A percentile compares a stretch with the other conserved stretches of the same genome.
Conservation (phyloP, 2,113 vertebrate species). For the Sceloporus undulatus region DNA sequence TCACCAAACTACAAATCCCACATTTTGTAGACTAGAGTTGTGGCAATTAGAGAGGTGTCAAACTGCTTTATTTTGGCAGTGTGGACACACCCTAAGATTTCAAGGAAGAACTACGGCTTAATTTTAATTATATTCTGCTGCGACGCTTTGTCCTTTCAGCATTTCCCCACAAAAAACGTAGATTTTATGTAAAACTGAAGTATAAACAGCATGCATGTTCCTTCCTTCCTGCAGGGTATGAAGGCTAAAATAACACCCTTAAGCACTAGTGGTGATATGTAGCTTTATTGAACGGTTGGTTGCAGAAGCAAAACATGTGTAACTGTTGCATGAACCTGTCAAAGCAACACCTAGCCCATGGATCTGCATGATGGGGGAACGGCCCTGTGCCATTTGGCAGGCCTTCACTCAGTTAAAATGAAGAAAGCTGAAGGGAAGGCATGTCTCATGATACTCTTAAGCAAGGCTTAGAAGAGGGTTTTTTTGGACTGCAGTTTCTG, state of each 20-base stretch:
- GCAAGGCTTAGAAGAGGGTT: too few relatives aligned
- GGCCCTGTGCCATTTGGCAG: background rate
- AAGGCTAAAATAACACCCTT: background rate
- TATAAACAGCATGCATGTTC: background rate
- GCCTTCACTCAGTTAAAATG: background rate
- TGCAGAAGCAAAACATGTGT: background rate
- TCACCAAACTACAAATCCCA: too few relatives aligned
- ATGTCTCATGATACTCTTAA: background rate
- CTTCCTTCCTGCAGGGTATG: background rate
- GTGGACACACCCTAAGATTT: too few relatives aligned
- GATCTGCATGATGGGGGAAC: background rate
- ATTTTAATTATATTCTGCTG: background rate
- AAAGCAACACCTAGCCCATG: conserved; percentile 18
- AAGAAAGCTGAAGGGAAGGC: background rate
- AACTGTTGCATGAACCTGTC: background rate
- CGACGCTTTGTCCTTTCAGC: background rate
- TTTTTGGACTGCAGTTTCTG: too few relatives aligned
- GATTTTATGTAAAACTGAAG: background rate
- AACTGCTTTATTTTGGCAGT: background rate
- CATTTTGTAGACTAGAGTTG: too few relatives aligned
- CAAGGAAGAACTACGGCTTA: background rate
- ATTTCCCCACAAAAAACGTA: background rate
- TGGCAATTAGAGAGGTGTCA: too few relatives aligned
- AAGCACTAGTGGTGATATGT: background rate
- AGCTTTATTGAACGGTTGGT: background rate